phyloP scores from a whole-genome alignment of 1,140 invertebrate species.

The Eulimnadia texana region DNA sequence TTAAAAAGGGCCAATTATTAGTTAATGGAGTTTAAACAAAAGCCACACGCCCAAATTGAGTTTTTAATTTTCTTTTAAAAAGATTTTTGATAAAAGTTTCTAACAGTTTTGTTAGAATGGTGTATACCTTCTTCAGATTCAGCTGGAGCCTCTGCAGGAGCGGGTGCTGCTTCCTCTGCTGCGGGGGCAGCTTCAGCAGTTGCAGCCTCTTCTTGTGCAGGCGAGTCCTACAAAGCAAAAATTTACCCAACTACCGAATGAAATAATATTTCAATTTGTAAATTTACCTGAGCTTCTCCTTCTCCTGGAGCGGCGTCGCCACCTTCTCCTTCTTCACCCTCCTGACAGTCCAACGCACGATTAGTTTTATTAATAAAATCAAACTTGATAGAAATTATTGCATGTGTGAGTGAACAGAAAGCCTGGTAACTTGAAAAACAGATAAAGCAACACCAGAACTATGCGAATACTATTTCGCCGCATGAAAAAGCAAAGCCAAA shows the following conservation, averaged over 20 bases:
- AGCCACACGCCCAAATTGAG: no score
- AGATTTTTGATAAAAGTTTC: no score
- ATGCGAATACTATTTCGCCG: no score
- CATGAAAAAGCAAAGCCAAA: no score
- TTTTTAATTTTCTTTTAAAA: no score
- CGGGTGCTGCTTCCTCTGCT: conserved; percentile 16
- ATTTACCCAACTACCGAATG: not conserved
- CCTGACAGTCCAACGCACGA: not conserved
- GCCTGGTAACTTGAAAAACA: not conserved
- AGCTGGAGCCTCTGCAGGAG: conserved; percentile 17
- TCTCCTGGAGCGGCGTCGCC: conserved; percentile 17
- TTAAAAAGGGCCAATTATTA: not conserved
- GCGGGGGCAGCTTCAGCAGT: not conserved
- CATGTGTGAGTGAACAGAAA: no score
- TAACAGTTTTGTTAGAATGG: not conserved
- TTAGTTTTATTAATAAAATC: no score
- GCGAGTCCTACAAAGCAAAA: not conserved
- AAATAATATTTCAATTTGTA: no score
- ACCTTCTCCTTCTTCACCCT: conserved; percentile 20
- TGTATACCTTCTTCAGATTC: not conserved
- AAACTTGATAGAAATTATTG: no score
- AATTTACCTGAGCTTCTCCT: conserved; percentile 11
- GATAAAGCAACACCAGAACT: no score
- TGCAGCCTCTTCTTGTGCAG: not conserved
- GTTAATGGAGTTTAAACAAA: not conserved